Evolutionary conservation across 2,797 vertebrate species (phyloP).

Genomic region (Notoglanidium macrostoma): DNA sequence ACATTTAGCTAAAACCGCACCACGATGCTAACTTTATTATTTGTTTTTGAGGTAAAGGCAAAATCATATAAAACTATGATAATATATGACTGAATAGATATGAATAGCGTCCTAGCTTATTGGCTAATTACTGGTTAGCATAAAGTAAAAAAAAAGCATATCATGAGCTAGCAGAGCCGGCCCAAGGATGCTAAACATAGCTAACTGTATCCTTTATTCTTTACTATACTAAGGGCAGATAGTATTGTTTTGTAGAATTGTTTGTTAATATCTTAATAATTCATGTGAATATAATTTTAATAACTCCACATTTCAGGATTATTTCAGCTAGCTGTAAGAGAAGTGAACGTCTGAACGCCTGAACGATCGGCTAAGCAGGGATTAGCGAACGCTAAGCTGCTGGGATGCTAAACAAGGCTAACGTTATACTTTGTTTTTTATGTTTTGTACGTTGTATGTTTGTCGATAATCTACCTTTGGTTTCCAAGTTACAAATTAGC

Average conservation of each 20-base stretch:
- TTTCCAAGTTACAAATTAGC: background rate
- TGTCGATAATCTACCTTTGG: background rate
- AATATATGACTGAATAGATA: background rate
- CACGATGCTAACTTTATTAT: background rate
- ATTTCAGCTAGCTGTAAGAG: background rate
- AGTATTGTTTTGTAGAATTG: background rate
- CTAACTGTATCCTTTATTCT: background rate
- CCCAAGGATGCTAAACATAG: background rate
- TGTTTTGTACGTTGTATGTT: background rate
- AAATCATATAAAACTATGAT: background rate
- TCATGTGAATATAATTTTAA: background rate
- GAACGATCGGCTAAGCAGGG: background rate
- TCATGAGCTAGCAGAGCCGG: background rate
- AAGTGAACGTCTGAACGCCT: background rate
- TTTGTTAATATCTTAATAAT: background rate
- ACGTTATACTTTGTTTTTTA: background rate
- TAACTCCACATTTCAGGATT: background rate
- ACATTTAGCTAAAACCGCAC: background rate
- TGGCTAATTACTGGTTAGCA: conserved; percentile 2
- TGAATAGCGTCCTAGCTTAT: background rate
- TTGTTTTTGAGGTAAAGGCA: background rate
- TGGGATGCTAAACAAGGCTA: background rate
- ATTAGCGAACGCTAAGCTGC: background rate
- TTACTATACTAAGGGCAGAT: background rate
- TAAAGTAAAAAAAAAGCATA: background rate